Evolutionary conservation across 30 jellyfish, hydroid and myxozoan species (phyloP).

Genomic region (Aurelia coerulea): DNA sequence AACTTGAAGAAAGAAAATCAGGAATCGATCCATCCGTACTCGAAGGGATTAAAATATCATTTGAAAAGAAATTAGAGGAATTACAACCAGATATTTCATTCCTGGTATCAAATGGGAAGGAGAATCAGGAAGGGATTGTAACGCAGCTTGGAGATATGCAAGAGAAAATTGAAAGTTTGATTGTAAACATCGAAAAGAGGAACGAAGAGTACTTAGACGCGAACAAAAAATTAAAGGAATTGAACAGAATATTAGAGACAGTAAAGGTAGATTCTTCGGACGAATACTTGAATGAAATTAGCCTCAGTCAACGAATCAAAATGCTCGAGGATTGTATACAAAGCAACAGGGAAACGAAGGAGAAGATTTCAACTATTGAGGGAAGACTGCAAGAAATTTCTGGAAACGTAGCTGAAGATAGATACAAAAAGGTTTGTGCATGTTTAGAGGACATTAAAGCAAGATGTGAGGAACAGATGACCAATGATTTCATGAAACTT

Average conservation of each 20-base stretch:
- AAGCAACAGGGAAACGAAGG: slow-evolving; percentile 1
- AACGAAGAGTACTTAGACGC: neutral
- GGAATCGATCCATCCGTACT: neutral
- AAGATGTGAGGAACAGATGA: neutral
- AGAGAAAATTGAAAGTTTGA: neutral
- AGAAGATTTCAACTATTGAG: neutral
- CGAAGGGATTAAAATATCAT: neutral
- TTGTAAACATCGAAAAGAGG: neutral
- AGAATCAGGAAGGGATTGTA: neutral
- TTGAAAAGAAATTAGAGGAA: neutral
- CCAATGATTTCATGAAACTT: neutral
- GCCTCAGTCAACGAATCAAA: neutral
- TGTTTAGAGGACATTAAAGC: neutral
- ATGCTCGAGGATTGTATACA: neutral
- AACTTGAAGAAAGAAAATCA: neutral
- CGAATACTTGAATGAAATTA: neutral
- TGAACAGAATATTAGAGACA: neutral
- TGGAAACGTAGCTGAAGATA: neutral
- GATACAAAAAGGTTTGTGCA: neutral
- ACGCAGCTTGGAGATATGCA: neutral
- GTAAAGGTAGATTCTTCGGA: neutral
- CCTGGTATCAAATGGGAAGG: neutral
- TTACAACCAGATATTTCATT: neutral
- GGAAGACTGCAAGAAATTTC: neutral
- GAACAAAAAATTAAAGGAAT: neutral